Evolutionary conservation across 2,888 invertebrate genomes (phyloP).

Genomic region (Doris montereyensis): DNA sequence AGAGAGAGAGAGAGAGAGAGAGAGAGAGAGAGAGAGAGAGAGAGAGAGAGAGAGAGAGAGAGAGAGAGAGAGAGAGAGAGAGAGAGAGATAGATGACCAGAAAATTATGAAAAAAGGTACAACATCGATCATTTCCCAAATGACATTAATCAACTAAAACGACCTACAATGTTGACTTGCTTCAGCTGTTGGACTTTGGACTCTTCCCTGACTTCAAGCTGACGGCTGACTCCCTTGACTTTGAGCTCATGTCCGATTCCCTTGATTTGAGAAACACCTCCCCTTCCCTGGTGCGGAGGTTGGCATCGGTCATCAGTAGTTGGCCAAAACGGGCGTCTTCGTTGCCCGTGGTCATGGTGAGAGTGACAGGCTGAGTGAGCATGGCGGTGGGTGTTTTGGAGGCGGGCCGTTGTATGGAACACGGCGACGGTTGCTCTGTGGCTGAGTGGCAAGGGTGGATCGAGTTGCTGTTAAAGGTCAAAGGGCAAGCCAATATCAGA

Average conservation of each 20-base stretch:
- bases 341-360: slow-evolving; percentile 49
- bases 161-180: slow-evolving; percentile 53
- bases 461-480: too few species aligned
- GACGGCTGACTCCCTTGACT: slow-evolving; percentile 26
- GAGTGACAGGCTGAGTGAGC: slow-evolving; percentile 46
- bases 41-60: too few species aligned
- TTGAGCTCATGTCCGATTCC: neutral
- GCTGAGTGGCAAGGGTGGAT: slow-evolving; percentile 28
- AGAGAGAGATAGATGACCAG: too few species aligned
- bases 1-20: too few species aligned
- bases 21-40: too few species aligned
- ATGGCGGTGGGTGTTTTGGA: slow-evolving; percentile 28
- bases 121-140: neutral
- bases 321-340: slow-evolving; percentile 35
- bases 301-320: slow-evolving; percentile 53
- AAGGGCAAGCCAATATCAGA: too few species aligned
- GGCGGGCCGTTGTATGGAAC: slow-evolving; percentile 6
- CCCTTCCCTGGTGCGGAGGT: slow-evolving; percentile 45
- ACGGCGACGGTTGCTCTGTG: slow-evolving; percentile 23
- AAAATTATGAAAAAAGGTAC: neutral
- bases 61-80: too few species aligned
- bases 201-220: slow-evolving; percentile 50
- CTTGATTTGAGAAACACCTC: slow-evolving; percentile 6
- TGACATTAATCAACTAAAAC: neutral
- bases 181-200: slow-evolving; percentile 60